These are phyloP conservation scores for Caenorhabditis doughertyi DNA, from an alignment of 2,888 invertebrate genomes.

Conservation along the genomic window DNA sequence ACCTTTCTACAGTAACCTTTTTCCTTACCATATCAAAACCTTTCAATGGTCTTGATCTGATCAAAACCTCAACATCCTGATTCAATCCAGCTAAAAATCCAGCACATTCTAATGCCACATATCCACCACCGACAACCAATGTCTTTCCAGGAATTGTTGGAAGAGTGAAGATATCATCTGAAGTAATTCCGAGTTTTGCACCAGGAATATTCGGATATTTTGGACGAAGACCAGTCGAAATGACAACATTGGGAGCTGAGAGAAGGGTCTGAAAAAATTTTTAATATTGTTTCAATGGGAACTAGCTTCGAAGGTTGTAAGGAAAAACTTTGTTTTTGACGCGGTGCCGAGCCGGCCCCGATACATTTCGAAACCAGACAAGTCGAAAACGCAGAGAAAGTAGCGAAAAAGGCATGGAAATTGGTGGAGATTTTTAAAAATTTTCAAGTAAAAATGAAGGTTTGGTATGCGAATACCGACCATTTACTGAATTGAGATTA, in stretches of 20 bases:
- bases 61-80: conserved; percentile 84
- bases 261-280: conserved; percentile 65
- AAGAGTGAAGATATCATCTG: conserved; percentile 86
- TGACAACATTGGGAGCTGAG: conserved; percentile 84
- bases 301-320: too few relatives aligned
- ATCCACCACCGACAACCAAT: conserved; percentile 85
- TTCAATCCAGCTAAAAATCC: conserved; percentile 85
- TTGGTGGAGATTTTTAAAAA: too few relatives aligned
- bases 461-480: too few relatives aligned
- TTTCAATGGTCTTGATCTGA: conserved; percentile 85
- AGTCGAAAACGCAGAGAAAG: too few relatives aligned
- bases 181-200: conserved; percentile 84
- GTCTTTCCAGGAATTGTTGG: conserved; percentile 84
- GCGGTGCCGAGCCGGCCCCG: too few relatives aligned
- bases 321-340: too few relatives aligned
- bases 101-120: conserved; percentile 86
- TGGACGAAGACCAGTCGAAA: conserved; percentile 85
- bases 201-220: conserved; percentile 84
- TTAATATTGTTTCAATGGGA: too few relatives aligned
- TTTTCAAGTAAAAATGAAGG: too few relatives aligned
- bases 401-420: too few relatives aligned
- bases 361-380: too few relatives aligned
- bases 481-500: too few relatives aligned
- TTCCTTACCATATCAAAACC: conserved; percentile 85
- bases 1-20: too few relatives aligned